Percentiles rank a stretch among this genome's conserved stretches.
Conservation (phyloP, 2,888 invertebrate genomes). For the Stratiomys singularior region DNA sequence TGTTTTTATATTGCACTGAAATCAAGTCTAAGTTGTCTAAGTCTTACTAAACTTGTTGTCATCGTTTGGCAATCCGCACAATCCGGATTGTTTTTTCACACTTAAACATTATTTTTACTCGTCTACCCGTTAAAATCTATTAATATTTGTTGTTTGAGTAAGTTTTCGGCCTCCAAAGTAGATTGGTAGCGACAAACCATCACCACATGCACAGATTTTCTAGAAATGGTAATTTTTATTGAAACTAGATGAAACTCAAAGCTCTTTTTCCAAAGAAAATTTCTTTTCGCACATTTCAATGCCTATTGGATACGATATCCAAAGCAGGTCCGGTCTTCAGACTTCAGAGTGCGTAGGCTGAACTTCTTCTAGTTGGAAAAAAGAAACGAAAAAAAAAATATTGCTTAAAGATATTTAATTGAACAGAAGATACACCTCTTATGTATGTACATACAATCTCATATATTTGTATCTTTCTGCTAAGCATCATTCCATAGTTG, state of each 20-base stretch:
- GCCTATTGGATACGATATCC: background rate
- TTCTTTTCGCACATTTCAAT: background rate
- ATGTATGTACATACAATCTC: background rate
- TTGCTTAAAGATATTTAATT: background rate
- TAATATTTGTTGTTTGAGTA: background rate
- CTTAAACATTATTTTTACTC: background rate
- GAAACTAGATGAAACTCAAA: background rate
- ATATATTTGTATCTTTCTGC: constrained; percentile 3
- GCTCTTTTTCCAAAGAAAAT: background rate
- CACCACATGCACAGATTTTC: too few relatives aligned
- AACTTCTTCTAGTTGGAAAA: background rate
- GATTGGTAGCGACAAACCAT: too few relatives aligned
- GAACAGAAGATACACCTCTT: background rate
- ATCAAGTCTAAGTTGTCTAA: background rate
- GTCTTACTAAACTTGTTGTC: background rate
- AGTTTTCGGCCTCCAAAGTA: too few relatives aligned
- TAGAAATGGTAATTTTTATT: too few relatives aligned
- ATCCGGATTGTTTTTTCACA: constrained; percentile 1
- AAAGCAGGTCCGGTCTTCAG: background rate
- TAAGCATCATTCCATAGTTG: too few relatives aligned
- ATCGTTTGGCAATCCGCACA: background rate
- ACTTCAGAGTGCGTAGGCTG: background rate
- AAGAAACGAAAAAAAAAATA: background rate
- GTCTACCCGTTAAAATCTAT: background rate
- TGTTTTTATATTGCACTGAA: background rate